phyloP scores from a whole-genome alignment of 2,888 invertebrate genomes.

The Clistopyga incitator region DNA sequence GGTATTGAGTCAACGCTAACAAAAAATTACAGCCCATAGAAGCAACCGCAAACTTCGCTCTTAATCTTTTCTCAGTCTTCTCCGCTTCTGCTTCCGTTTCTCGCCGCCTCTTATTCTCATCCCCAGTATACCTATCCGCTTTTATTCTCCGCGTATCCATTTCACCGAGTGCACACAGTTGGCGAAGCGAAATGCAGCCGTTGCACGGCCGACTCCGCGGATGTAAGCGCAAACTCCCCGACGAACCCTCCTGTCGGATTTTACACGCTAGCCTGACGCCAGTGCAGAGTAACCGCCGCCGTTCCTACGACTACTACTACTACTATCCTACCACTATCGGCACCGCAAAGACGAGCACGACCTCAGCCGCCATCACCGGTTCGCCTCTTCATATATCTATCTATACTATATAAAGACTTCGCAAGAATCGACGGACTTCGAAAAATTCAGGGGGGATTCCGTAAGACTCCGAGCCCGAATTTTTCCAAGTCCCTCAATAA shows the following conservation, averaged over 20 bases:
- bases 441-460: no score
- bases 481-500: no score
- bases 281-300: conserved; percentile 23
- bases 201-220: conserved; percentile 50
- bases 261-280: conserved; percentile 58
- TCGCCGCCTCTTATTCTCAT: conserved; percentile 21
- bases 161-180: conserved; percentile 37
- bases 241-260: conserved; percentile 60
- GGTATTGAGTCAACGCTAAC: no score
- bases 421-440: no score
- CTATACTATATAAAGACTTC: no score
- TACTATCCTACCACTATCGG: conserved; percentile 9
- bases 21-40: background rate
- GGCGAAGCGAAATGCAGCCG: conserved; percentile 24
- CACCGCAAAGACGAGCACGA: conserved; percentile 25
- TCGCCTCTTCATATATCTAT: conserved; percentile 13
- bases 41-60: background rate
- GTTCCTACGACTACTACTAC: conserved; percentile 14
- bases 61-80: conserved; percentile 5
- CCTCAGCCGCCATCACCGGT: conserved; percentile 16
- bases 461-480: no score
- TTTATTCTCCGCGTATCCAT: conserved; percentile 49
- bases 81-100: conserved; percentile 12
- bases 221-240: conserved; percentile 58
- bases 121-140: conserved; percentile 14